A percentile compares a stretch with the other conserved stretches of the same genome.
phyloP scores from a whole-genome alignment of 2,888 invertebrate genomes.

The Saturnia pavonia region DNA sequence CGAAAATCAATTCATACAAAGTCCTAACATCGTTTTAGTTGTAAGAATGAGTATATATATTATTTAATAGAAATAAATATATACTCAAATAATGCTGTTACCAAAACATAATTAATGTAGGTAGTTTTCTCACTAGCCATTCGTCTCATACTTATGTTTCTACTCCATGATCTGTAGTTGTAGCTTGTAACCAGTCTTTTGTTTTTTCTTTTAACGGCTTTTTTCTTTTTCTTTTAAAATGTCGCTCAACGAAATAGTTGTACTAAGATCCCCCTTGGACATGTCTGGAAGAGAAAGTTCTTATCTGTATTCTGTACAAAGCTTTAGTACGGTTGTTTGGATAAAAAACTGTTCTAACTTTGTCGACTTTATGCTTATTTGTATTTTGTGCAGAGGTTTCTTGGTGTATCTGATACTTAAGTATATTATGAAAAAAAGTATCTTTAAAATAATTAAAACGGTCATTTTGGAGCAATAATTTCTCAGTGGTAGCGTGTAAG shows the following conservation, averaged over 20 bases:
- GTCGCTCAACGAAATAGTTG: slow-evolving; percentile 5
- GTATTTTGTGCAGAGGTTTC: neutral
- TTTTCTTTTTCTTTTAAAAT: neutral
- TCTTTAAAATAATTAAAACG: too few species aligned
- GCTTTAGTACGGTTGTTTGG: neutral
- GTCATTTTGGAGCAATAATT: too few species aligned
- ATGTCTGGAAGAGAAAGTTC: slow-evolving; percentile 5
- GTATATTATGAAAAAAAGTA: too few species aligned
- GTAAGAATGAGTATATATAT: too few species aligned
- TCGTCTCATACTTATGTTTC: neutral
- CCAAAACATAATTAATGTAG: neutral
- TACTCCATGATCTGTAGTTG: neutral
- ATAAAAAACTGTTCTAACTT: neutral
- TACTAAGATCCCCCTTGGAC: slow-evolving; percentile 1
- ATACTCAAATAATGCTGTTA: too few species aligned
- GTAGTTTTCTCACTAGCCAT: neutral
- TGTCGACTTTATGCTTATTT: neutral
- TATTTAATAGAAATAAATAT: too few species aligned
- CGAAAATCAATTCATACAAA: too few species aligned
- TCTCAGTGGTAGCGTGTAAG: too few species aligned
- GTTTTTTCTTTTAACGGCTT: neutral
- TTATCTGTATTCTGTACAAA: slow-evolving; percentile 3
- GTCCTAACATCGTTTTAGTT: too few species aligned
- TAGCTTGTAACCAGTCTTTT: neutral
- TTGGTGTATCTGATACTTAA: too few species aligned